Conservation (phyloP, 2,888 invertebrate species). For the Sinotaia quadrata region DNA sequence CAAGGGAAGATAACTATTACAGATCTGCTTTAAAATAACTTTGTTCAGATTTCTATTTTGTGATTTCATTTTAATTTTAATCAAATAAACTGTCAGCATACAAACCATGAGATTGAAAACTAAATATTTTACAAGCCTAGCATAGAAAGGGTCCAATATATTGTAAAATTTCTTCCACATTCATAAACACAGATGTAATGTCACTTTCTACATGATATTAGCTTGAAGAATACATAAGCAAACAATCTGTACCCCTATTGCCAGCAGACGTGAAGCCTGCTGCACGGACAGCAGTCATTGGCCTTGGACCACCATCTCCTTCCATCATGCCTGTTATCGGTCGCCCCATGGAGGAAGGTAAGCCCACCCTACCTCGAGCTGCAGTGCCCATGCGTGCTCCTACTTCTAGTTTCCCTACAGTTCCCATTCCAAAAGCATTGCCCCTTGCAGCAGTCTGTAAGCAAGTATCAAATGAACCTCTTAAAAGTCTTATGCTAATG, state of each 20-base stretch:
- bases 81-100: too few species aligned
- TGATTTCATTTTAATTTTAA: too few species aligned
- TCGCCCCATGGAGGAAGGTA: constrained; percentile 69
- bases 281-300: constrained; percentile 96
- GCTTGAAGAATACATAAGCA: not conserved
- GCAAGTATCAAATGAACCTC: too few species aligned
- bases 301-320: constrained; percentile 76
- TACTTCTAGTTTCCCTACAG: constrained; percentile 18
- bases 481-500: too few species aligned
- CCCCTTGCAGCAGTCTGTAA: constrained; percentile 18
- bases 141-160: too few species aligned
- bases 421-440: constrained; percentile 9
- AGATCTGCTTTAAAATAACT: too few species aligned
- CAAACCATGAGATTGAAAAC: not conserved
- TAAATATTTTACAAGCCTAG: not conserved
- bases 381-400: constrained; percentile 49
- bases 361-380: constrained; percentile 49
- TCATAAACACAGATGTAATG: not conserved
- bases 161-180: too few species aligned
- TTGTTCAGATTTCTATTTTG: too few species aligned
- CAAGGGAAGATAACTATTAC: too few species aligned
- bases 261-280: constrained; percentile 92
- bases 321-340: constrained; percentile 64
- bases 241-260: constrained; percentile 73
- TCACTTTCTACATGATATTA: not conserved